Evolutionary conservation across 1,140 invertebrate species (phyloP).

Genomic region (Leptinotarsa undecemlineata): DNA sequence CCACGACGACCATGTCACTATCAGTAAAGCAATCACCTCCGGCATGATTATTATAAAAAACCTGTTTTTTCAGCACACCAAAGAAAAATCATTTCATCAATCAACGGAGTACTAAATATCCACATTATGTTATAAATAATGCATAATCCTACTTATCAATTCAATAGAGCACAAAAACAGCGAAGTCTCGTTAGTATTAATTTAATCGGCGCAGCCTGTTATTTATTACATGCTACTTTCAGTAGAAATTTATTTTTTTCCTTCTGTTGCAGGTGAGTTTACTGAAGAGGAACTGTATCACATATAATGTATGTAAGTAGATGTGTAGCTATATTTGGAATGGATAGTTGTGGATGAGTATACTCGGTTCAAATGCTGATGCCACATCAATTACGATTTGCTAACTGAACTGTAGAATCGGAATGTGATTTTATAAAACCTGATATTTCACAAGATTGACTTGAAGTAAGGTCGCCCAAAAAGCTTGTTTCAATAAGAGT

Average conservation of each 20-base stretch:
- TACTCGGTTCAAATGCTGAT: background rate
- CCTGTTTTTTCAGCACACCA: too few species aligned
- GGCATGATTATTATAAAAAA: too few species aligned
- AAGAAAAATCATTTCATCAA: background rate
- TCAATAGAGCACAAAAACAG: slow-evolving; percentile 7
- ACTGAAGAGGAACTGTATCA: slow-evolving; percentile 4
- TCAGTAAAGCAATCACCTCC: too few species aligned
- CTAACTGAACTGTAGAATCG: too few species aligned
- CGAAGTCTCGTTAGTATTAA: slow-evolving; percentile 6
- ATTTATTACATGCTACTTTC: slow-evolving; percentile 3
- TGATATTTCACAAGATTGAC: too few species aligned
- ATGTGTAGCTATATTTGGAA: background rate
- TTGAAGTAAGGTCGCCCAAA: too few species aligned
- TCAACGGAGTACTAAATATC: slow-evolving; percentile 13
- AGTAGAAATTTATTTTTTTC: background rate
- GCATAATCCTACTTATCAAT: slow-evolving; percentile 3
- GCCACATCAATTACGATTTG: too few species aligned
- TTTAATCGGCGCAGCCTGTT: background rate
- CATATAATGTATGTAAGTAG: background rate
- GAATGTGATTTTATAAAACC: too few species aligned
- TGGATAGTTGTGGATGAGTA: background rate
- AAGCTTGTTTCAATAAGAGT: too few species aligned
- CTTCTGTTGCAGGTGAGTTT: slow-evolving; percentile 2
- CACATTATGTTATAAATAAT: slow-evolving; percentile 9
- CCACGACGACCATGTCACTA: too few species aligned